Base-by-base conservation (phyloP, 2,113 vertebrate species). In the Seriola dumerili region DNA sequence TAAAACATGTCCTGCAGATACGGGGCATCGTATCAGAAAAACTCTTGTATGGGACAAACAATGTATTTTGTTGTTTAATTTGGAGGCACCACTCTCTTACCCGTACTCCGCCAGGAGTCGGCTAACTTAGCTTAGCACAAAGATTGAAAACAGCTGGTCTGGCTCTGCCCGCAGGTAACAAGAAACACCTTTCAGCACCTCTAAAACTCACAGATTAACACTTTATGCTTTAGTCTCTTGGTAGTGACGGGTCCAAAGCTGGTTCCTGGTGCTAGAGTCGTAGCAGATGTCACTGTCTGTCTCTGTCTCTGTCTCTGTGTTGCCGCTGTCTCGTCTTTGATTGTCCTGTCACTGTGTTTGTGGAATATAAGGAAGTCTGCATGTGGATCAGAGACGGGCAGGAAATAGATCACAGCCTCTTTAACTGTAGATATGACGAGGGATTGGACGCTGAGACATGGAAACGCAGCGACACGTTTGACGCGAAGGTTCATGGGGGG, bases 281-380 rank as follows among this genome's bases (percentile, higher is more conserved):
- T 29, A 29, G 29, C 29, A 29, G 68, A 58, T 25, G 78, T 54
- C 0, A 19, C 58, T 58, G 54, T 36, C 50, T 67, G 32, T 5
- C 29, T 63, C 21, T 67, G 32, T 5, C 29, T 63, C 21, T 52
- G 21, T 4, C 54, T 55, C 29, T 57, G 42, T 40, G 16, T 0
- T n/a, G 46, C 25, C 17, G 48, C 13, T 25, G 38, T 34, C 13
- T 48, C 17, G 21, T 42, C 72, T 88, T 78, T 82, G 54, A 78
- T 68, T 58, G 63, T 68, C 61, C 54, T 34, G 59, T 79, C 81
- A 50, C 25, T 8, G 34, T 8, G 3, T 46, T 85, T 38, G 59
- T 93, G 67, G 85, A 69, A 79, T 78, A 86, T 82, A 66, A 70
- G 61, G 21, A 59, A 44, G 52, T 55, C 48, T 1, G 58, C 46